A percentile compares a stretch with the other conserved stretches of the same genome.
phyloP scores from a whole-genome alignment of 1,140 invertebrate genomes.

The Dysdera silvatica region DNA sequence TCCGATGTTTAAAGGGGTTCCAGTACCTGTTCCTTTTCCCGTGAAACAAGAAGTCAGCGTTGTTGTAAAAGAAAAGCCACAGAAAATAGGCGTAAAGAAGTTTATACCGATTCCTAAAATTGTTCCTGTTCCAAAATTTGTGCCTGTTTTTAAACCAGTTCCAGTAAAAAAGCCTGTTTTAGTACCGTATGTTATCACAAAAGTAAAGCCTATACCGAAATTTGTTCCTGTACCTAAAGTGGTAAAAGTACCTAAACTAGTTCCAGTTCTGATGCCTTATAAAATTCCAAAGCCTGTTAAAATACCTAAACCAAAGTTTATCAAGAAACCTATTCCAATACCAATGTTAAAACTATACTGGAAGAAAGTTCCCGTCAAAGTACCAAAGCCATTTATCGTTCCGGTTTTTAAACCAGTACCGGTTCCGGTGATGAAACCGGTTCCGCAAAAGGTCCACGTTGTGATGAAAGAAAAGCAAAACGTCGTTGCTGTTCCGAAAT shows the following conservation, averaged over 20 bases:
- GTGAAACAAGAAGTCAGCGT: conserved; percentile 19
- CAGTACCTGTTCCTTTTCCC: conserved; percentile 11
- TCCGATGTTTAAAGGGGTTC: conserved; percentile 10
- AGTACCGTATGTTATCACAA: conserved; percentile 6
- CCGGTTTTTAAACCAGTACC: conserved; percentile 16
- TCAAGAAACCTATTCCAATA: conserved; percentile 13
- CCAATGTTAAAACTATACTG: conserved; percentile 17
- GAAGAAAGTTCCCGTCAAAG: conserved; percentile 8
- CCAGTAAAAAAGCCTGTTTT: conserved; percentile 11
- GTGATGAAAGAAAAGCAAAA: conserved; percentile 14
- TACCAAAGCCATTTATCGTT: conserved; percentile 7
- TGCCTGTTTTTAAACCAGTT: conserved; percentile 11
- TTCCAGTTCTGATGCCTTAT: conserved; percentile 11
- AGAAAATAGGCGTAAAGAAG: conserved; percentile 9
- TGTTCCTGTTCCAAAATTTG: conserved; percentile 13
- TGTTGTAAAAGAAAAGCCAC: conserved; percentile 9
- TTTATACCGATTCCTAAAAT: conserved; percentile 12
- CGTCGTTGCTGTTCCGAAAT: conserved; percentile 1
- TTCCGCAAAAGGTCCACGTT: conserved; percentile 19
- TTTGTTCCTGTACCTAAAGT: conserved; percentile 19
- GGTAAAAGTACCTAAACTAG: conserved; percentile 15
- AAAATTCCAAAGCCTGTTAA: conserved; percentile 14
- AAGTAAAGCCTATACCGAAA: conserved; percentile 24
- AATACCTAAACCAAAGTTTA: conserved; percentile 12
- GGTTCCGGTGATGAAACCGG: conserved; percentile 13